Conservation (phyloP, 2,797 vertebrate species). For the Lepilemur ruficaudatus region DNA sequence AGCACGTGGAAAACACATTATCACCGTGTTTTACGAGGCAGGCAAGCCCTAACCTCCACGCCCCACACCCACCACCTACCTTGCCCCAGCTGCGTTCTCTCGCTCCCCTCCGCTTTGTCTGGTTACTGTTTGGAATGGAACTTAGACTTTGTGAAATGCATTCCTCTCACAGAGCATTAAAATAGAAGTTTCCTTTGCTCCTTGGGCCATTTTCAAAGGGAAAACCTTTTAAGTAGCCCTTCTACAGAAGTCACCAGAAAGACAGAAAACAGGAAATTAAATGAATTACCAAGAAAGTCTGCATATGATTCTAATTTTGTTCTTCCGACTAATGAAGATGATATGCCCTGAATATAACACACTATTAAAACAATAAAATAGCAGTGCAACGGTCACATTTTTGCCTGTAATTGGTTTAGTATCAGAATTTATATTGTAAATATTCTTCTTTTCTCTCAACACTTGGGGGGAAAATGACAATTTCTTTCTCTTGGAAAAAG, state of each 20-base stretch:
- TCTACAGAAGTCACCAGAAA: constrained; percentile 74
- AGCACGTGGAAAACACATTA: constrained; percentile 63
- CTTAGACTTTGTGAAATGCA: constrained; percentile 65
- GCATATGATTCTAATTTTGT: constrained; percentile 78
- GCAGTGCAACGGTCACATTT: background rate
- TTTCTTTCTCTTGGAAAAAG: constrained; percentile 45
- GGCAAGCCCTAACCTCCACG: background rate
- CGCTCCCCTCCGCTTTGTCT: background rate
- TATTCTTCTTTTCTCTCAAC: constrained; percentile 18
- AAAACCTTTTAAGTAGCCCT: constrained; percentile 60
- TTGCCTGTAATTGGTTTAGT: constrained; percentile 53
- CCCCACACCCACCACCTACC: background rate
- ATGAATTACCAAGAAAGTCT: constrained; percentile 77
- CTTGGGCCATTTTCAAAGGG: constrained; percentile 82
- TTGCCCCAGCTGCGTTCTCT: background rate
- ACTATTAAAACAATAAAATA: constrained; percentile 53
- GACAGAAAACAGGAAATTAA: constrained; percentile 85
- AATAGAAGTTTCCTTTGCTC: constrained; percentile 74
- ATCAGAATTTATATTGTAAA: constrained; percentile 4
- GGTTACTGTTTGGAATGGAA: constrained; percentile 67
- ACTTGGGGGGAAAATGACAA: background rate
- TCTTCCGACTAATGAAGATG: constrained; percentile 77
- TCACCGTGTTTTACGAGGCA: constrained; percentile 47
- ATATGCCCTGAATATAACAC: background rate
- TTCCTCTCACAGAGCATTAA: constrained; percentile 76